Base-by-base conservation (phyloP, 2,797 vertebrate species). In the Lepus oiostolus region DNA sequence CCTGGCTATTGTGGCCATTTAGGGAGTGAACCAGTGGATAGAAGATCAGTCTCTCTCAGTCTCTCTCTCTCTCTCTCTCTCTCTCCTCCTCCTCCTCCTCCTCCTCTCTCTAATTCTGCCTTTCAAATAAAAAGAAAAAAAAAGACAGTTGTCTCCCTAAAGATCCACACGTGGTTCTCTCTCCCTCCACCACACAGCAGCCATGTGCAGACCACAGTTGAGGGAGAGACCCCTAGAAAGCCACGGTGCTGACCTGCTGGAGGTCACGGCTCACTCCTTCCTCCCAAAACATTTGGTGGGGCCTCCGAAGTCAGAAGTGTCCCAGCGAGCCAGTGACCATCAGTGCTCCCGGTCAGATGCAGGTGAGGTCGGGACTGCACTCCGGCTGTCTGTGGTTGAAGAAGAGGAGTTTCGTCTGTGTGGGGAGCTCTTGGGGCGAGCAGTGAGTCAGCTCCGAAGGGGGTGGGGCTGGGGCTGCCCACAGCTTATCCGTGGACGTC, bases 271-370 rank as follows among this genome's bases (percentile, higher is more conserved):
- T 16, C 8, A 0, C 68, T 32, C 79, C 38, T n/a, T 88, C 63
- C n/a, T 81, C 19, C 67, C n/a, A 47, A 30, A 58, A 7, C 32
- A 35, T 42, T 70, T 24, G 3, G 17, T 5, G 62, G 79, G 58
- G 16, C 50, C 38, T 75, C 32, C 13, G 32, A 67, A 72, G 68
- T 68, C 63, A 24, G 32, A 82, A 52, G 62, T 72, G 54, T 84
- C 50, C 0, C 1, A 2, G 19, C 2, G 16, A 86, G 47, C 26
- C 35, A 19, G 0, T 32, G 17, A 65, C 2, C 47, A 2, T 1
- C 2, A 30, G 32, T 2, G 50, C 19, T 2, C 72, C 1, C 7
- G 12, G 68, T 50, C 67, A 63, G 22, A 30, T 7, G 4, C 0
- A 0, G 19, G 12, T 7, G 19, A 77, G 52, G 21, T 19, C 24